Evolutionary conservation across 1,140 invertebrate genomes (phyloP).

Genomic region (Bombus impatiens): DNA sequence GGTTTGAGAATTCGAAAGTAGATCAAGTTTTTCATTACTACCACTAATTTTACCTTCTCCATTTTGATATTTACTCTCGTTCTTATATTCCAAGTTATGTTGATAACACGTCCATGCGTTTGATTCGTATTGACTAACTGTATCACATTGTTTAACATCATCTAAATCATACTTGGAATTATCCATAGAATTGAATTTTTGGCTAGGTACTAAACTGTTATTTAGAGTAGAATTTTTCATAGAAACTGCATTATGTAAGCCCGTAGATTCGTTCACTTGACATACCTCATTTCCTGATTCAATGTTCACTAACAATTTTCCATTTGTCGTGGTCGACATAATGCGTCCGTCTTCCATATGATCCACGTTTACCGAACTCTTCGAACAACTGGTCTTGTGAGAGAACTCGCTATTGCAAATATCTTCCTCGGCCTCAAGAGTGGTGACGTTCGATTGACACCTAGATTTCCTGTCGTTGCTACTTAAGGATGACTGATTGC

Average conservation of each 20-base stretch:
- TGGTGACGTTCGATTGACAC: conserved; percentile 69
- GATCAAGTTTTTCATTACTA: too few species aligned
- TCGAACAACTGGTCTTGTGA: not conserved
- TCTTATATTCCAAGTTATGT: not conserved
- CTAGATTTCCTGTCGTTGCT: conserved; percentile 76
- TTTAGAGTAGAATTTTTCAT: not conserved
- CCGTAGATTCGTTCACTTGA: not conserved
- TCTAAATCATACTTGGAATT: not conserved
- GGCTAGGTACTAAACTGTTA: too few species aligned
- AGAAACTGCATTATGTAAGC: not conserved
- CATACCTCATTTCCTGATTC: conserved; percentile 28
- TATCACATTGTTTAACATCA: not conserved
- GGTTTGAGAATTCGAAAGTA: too few species aligned
- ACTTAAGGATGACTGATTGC: conserved; percentile 78
- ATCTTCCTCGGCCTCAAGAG: conserved; percentile 62
- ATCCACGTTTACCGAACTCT: not conserved
- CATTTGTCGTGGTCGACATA: not conserved
- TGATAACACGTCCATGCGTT: not conserved
- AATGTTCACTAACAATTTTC: conserved; percentile 48
- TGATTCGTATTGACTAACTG: not conserved
- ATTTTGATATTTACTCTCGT: too few species aligned
- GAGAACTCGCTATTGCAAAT: conserved; percentile 1
- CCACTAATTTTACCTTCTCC: too few species aligned
- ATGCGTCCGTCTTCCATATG: not conserved
- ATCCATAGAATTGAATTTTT: not conserved